Evolutionary conservation across 2,888 invertebrate genomes (phyloP), one percentile per base, ranked within the genome.

Genomic region (Noctua janthe): DNA sequence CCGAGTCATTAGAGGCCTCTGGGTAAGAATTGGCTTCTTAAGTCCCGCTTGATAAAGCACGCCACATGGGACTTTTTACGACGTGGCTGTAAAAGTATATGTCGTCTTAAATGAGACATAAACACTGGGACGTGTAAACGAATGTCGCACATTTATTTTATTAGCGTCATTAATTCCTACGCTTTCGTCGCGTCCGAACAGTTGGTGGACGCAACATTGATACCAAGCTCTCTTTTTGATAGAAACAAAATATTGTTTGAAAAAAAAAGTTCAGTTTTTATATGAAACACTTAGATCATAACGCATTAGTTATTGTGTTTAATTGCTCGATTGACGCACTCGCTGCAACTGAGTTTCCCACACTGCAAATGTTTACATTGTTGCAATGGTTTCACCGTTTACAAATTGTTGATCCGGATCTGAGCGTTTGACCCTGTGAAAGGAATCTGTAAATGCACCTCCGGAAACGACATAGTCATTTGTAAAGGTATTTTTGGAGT

Each of bases 31-130:
- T 89, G 92, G 90, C 92, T 94, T 93, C 93, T 92, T 93, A 91
- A 92, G 91, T 90, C 89, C 87, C 90, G 90, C 90, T 91, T 94
- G 94, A 93, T 94, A 94, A 93, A 94, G 91, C 92, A 89, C 93
- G 92, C 95, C 96, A 95, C 95, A 95, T 95, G 95, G 94, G 93
- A 93, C 93, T 91, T 91, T 97, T 96, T 96, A 97, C 95, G 95
- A 94, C 90, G 84, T 80, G 89, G 93, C 92, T 95, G 95, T 97
- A 96, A 96, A 96, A 96, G 94, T 95, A 94, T 96, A 96, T 94
- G 95, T 95, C 95, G 94, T 93, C 96, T 96, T 96, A 97, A 97
- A 97, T 96, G 96, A 96, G 96, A 96, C 96, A 96, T 97, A 96
- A 97, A 97, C 95, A 96, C 92, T 91, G 95, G 93, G 94, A 96